Conservation (phyloP, 2,888 invertebrate species). For the Polylopha cassiicola region DNA sequence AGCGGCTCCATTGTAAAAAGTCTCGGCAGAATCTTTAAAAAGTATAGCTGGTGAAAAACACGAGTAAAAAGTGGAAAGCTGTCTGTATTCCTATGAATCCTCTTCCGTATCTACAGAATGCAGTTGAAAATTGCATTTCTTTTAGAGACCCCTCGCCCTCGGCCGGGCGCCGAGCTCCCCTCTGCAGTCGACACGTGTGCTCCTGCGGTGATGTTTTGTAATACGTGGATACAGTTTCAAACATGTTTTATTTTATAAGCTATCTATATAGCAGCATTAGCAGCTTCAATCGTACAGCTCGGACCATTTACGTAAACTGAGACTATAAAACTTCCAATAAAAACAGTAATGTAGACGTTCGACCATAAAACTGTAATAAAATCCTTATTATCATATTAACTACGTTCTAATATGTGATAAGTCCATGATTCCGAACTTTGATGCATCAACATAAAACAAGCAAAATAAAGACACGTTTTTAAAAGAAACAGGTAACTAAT, state of each 20-base stretch:
- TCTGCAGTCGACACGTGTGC: constrained; percentile 34
- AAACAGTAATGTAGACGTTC: constrained; percentile 14
- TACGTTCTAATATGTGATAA: constrained; percentile 13
- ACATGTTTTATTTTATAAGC: constrained; percentile 30
- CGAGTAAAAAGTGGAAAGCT: constrained; percentile 34
- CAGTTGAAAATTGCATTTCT: constrained; percentile 54
- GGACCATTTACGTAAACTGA: constrained; percentile 16
- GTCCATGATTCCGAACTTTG: too few species aligned
- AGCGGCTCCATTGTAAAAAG: constrained; percentile 22
- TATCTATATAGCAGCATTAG: constrained; percentile 17
- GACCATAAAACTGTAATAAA: constrained; percentile 20
- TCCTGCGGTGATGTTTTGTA: constrained; percentile 50
- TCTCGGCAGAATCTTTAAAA: constrained; percentile 24
- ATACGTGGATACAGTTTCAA: constrained; percentile 37
- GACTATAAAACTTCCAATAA: constrained; percentile 19
- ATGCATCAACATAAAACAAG: too few species aligned
- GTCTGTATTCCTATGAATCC: constrained; percentile 36
- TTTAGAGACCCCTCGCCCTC: constrained; percentile 40
- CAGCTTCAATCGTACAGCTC: constrained; percentile 15
- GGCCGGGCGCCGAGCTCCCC: constrained; percentile 49
- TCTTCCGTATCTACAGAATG: constrained; percentile 43
- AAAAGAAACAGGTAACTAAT: too few species aligned
- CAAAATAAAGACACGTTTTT: too few species aligned
- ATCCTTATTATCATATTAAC: constrained; percentile 37
- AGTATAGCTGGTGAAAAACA: constrained; percentile 35